Evolutionary conservation across 2,888 invertebrate species (phyloP).

Genomic region (Chrysolina haemoptera): DNA sequence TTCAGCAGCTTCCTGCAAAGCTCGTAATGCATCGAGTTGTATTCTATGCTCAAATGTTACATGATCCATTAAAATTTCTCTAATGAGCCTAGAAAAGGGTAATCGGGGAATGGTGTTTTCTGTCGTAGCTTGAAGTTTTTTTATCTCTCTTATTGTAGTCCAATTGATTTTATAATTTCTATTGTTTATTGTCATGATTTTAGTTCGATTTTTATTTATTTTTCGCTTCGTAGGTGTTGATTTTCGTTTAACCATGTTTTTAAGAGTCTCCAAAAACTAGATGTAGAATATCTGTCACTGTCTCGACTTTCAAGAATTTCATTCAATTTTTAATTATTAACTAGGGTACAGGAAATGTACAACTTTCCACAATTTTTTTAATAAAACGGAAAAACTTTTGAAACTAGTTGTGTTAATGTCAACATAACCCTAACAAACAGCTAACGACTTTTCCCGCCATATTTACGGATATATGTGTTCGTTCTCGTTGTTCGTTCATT

Average conservation of each 20-base stretch:
- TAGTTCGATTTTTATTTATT: not conserved
- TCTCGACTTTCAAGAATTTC: not conserved
- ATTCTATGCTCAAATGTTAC: slow-evolving; percentile 58
- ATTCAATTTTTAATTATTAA: not conserved
- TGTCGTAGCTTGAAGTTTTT: slow-evolving; percentile 58
- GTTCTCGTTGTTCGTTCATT: too few species aligned
- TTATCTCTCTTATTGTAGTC: slow-evolving; percentile 58
- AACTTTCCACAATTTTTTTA: not conserved
- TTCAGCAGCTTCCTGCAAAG: slow-evolving; percentile 71
- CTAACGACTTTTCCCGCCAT: not conserved
- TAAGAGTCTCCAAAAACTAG: not conserved
- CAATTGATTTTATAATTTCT: slow-evolving; percentile 19
- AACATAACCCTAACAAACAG: not conserved
- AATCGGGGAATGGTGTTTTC: slow-evolving; percentile 67
- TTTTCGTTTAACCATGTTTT: slow-evolving; percentile 24
- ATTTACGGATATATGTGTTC: not conserved
- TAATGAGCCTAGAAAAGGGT: slow-evolving; percentile 69
- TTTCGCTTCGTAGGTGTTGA: slow-evolving; percentile 10
- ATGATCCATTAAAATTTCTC: slow-evolving; percentile 66
- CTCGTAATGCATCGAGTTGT: slow-evolving; percentile 67
- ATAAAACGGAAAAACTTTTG: slow-evolving; percentile 7
- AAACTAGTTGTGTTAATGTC: not conserved
- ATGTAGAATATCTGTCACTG: too few species aligned
- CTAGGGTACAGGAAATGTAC: not conserved
- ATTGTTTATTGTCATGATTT: not conserved